Percentiles rank a stretch among this genome's conserved stretches.
Conservation (phyloP, 2,888 invertebrate genomes). For the Lasiommata megera region DNA sequence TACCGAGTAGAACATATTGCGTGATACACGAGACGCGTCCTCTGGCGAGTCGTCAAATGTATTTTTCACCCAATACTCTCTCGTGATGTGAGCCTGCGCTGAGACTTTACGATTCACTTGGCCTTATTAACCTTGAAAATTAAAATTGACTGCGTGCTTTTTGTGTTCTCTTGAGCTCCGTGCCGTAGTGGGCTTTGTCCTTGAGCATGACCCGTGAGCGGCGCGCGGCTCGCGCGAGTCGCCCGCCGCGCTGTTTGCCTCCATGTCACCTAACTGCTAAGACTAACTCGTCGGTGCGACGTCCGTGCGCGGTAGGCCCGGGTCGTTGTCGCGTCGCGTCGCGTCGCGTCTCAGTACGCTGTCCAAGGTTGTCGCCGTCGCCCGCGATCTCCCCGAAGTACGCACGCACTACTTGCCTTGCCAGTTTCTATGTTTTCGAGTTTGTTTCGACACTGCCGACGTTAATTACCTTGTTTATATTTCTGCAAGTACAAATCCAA, state of each 20-base stretch:
- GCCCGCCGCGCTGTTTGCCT: slow-evolving; percentile 32
- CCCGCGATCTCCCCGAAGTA: slow-evolving; percentile 55
- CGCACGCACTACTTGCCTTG: slow-evolving; percentile 78
- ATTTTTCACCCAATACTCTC: slow-evolving; percentile 82
- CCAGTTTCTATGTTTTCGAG: slow-evolving; percentile 79
- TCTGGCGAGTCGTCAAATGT: slow-evolving; percentile 69
- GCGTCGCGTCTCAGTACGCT: slow-evolving; percentile 40
- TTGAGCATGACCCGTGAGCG: slow-evolving; percentile 59
- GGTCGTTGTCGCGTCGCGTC: slow-evolving; percentile 50
- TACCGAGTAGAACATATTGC: slow-evolving; percentile 60
- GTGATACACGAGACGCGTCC: slow-evolving; percentile 58
- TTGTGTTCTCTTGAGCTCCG: slow-evolving; percentile 60
- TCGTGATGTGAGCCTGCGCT: slow-evolving; percentile 70
- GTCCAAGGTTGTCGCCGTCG: slow-evolving; percentile 31
- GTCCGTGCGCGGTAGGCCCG: slow-evolving; percentile 34
- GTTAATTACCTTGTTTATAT: slow-evolving; percentile 62
- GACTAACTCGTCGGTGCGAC: slow-evolving; percentile 67
- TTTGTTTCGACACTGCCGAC: slow-evolving; percentile 59
- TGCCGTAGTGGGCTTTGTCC: slow-evolving; percentile 60
- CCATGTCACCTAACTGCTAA: slow-evolving; percentile 63
- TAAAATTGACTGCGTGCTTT: slow-evolving; percentile 65
- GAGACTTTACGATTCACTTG: slow-evolving; percentile 61
- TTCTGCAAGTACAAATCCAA: slow-evolving; percentile 80
- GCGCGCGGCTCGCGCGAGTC: background rate
- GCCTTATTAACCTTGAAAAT: slow-evolving; percentile 71